Evolutionary conservation across 2,113 vertebrate species (phyloP).

Genomic region (Porphyrio hochstetteri): DNA sequence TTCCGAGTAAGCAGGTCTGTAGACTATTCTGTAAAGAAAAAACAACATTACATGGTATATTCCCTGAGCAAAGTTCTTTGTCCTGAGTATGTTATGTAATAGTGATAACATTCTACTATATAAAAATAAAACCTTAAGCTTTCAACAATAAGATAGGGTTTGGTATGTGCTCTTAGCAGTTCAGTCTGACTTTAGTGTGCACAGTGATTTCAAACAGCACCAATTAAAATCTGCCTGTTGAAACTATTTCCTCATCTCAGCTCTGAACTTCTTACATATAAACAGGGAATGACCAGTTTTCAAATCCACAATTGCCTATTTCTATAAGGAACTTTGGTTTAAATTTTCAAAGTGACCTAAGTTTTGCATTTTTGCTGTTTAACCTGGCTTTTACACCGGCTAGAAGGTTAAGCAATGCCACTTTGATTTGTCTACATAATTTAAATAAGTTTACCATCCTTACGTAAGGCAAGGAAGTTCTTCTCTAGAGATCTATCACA

Average conservation of each 20-base stretch:
- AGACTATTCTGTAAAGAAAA: conserved; percentile 85
- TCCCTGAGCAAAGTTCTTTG: conserved; percentile 99
- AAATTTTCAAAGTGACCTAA: conserved; percentile 84
- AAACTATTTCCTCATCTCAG: conserved; percentile 65
- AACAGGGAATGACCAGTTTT: conserved; percentile 82
- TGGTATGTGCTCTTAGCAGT: conserved; percentile 81
- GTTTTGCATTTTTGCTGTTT: conserved; percentile 83
- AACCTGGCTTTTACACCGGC: conserved; percentile 75
- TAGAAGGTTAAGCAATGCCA: conserved; percentile 83
- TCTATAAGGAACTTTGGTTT: conserved; percentile 91
- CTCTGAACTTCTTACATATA: conserved; percentile 76
- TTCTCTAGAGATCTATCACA: conserved; percentile 85
- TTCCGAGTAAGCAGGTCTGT: conserved; percentile 79
- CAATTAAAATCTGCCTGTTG: conserved; percentile 36
- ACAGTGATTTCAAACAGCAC: conserved; percentile 75
- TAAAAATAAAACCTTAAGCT: conserved; percentile 83
- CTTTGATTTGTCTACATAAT: conserved; percentile 95
- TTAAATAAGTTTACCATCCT: conserved; percentile 83
- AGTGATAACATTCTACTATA: conserved; percentile 83
- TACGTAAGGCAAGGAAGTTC: conserved; percentile 81
- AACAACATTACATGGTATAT: conserved; percentile 85
- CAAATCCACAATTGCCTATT: conserved; percentile 83
- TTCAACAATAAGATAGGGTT: conserved; percentile 73
- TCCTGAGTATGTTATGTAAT: conserved; percentile 94
- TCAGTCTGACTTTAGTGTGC: conserved; percentile 73